These are phyloP conservation scores for Dinomys branickii DNA, from an alignment of 2,113 vertebrate genomes.

Conservation along the genomic window DNA sequence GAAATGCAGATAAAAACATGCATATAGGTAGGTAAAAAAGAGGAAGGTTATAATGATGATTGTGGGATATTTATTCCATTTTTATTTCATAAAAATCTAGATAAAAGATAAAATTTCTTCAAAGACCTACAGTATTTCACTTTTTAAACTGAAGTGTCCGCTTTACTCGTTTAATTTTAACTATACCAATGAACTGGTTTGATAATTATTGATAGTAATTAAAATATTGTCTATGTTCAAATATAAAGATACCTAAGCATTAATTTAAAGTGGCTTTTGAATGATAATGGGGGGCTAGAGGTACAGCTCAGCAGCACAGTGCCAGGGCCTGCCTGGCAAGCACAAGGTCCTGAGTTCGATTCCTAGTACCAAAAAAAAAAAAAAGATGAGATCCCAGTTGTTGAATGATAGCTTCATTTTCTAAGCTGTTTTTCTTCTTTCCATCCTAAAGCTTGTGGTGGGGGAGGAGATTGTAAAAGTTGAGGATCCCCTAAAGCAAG, in stretches of 20 bases:
- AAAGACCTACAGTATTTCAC: not conserved
- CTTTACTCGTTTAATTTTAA: constrained; percentile 11
- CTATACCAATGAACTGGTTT: not conserved
- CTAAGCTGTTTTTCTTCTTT: not conserved
- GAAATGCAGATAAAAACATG: not conserved
- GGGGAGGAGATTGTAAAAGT: not conserved
- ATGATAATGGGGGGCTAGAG: not conserved
- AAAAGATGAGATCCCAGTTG: too few species aligned
- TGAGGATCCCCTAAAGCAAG: not conserved
- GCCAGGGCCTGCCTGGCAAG: too few species aligned
- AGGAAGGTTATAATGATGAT: not conserved
- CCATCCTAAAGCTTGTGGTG: not conserved
- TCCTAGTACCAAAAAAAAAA: too few species aligned
- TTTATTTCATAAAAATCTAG: constrained; percentile 26
- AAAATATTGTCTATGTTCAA: constrained; percentile 1
- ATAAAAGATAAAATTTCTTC: constrained; percentile 3
- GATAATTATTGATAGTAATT: constrained; percentile 45
- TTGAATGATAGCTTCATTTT: not conserved
- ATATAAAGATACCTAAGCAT: not conserved
- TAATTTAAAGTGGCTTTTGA: not conserved
- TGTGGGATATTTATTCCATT: not conserved
- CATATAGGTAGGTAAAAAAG: not conserved
- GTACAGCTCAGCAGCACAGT: too few species aligned
- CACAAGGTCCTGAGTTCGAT: too few species aligned
- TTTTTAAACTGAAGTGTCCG: not conserved